A percentile compares a stretch with the other conserved stretches of the same genome.
Evolutionary conservation across 2,113 vertebrate genomes (phyloP).

Genomic region (Gymnobelideus leadbeateri): DNA sequence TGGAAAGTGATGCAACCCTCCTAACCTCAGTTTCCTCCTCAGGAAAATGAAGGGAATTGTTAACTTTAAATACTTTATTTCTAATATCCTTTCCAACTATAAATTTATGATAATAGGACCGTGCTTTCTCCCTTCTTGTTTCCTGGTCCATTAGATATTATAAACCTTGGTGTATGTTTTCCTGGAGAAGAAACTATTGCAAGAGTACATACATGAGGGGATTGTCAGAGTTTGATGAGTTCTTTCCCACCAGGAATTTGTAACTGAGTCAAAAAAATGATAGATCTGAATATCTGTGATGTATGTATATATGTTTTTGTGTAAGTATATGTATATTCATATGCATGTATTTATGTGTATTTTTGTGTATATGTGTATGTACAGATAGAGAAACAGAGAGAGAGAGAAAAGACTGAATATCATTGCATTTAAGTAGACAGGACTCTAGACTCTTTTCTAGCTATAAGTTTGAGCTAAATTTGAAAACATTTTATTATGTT

Average conservation of each 20-base stretch:
- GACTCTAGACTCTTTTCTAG: too few species aligned
- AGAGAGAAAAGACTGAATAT: too few species aligned
- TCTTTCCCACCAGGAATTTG: too few species aligned
- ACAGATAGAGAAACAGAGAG: too few species aligned
- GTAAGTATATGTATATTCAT: too few species aligned
- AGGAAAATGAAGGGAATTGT: background rate
- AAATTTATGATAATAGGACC: background rate
- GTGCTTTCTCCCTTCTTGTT: background rate
- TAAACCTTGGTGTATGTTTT: background rate
- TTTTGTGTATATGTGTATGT: too few species aligned
- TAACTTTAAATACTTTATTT: background rate
- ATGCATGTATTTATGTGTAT: too few species aligned
- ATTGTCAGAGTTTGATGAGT: background rate
- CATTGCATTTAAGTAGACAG: too few species aligned
- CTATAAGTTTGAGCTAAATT: too few species aligned
- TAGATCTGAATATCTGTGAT: too few species aligned
- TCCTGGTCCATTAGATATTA: background rate
- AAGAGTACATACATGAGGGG: background rate
- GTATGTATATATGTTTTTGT: too few species aligned
- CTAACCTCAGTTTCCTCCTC: background rate
- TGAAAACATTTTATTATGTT: background rate
- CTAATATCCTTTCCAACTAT: background rate
- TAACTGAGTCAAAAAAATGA: too few species aligned
- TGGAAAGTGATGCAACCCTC: background rate
- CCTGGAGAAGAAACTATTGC: background rate